These are phyloP conservation scores for Lepidurus apus DNA, from an alignment of 1,140 invertebrate species.

Conservation along the genomic window DNA sequence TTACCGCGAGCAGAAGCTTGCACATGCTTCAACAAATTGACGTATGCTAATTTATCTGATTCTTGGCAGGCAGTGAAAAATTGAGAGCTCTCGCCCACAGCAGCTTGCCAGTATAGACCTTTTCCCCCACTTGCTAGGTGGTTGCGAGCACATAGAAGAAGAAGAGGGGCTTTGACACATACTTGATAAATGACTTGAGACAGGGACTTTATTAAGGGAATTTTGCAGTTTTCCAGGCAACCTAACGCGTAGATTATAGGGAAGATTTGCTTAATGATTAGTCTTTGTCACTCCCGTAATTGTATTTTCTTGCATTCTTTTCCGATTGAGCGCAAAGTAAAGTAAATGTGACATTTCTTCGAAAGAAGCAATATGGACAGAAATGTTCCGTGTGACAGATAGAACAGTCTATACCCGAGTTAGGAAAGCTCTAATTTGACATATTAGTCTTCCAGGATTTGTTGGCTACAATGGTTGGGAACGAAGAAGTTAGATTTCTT, in stretches of 20 bases:
- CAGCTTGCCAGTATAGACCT: background rate
- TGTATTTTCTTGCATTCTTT: background rate
- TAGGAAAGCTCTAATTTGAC: too few relatives aligned
- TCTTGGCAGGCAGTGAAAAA: conserved; percentile 18
- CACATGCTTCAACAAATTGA: conserved; percentile 16
- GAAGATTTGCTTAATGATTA: background rate
- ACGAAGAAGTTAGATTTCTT: too few relatives aligned
- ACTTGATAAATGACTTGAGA: conserved; percentile 14
- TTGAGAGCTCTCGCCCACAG: background rate
- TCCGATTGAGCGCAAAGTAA: background rate
- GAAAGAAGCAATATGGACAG: background rate
- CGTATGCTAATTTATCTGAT: conserved; percentile 20
- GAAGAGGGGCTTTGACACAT: background rate
- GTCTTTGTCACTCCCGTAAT: background rate
- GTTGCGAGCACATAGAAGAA: background rate
- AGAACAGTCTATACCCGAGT: too few relatives aligned
- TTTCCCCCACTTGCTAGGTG: background rate
- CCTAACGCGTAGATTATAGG: background rate
- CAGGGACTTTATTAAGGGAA: conserved; percentile 9
- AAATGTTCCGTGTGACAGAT: background rate
- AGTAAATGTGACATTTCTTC: background rate
- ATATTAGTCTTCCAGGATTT: too few relatives aligned
- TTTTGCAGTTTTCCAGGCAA: background rate
- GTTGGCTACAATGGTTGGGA: too few relatives aligned
- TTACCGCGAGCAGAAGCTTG: background rate